These are phyloP conservation scores for Cheilosia grossa DNA, from an alignment of 2,888 invertebrate species.

Conservation along the genomic window DNA sequence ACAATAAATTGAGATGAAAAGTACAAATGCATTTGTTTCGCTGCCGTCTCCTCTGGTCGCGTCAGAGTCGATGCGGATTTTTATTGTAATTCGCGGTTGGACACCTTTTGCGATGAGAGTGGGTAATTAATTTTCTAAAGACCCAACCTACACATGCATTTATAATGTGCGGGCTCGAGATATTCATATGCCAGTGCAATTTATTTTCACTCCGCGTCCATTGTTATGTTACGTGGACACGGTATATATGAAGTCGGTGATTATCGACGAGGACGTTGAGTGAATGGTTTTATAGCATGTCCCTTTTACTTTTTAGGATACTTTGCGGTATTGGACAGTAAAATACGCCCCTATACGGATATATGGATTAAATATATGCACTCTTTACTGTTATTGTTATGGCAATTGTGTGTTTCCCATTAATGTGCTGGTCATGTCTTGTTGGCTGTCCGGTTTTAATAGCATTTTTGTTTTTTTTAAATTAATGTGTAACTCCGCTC, in stretches of 20 bases:
- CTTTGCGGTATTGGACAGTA: slow-evolving; percentile 56
- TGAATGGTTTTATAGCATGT: slow-evolving; percentile 35
- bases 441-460: slow-evolving; percentile 12
- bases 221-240: slow-evolving; percentile 38
- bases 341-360: slow-evolving; percentile 65
- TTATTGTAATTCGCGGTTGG: slow-evolving; percentile 72
- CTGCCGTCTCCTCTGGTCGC: slow-evolving; percentile 10
- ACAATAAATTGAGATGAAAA: slow-evolving; percentile 20
- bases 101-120: slow-evolving; percentile 65
- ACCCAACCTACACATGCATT: slow-evolving; percentile 6
- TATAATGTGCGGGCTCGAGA: slow-evolving; percentile 29
- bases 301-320: slow-evolving; percentile 49
- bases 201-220: slow-evolving; percentile 47
- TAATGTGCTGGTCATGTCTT: slow-evolving; percentile 45
- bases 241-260: slow-evolving; percentile 5
- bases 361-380: slow-evolving; percentile 36
- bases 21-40: slow-evolving; percentile 47
- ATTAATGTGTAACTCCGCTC: not conserved
- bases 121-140: slow-evolving; percentile 67
- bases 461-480: too few species aligned
- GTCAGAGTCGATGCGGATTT: slow-evolving; percentile 45
- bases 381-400: slow-evolving; percentile 63
- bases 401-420: slow-evolving; percentile 64
- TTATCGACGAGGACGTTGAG: slow-evolving; percentile 33
- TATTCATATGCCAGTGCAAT: slow-evolving; percentile 46